Conservation (phyloP, 53 echinoderm and acorn worm species). For the Crossaster papposus region DNA sequence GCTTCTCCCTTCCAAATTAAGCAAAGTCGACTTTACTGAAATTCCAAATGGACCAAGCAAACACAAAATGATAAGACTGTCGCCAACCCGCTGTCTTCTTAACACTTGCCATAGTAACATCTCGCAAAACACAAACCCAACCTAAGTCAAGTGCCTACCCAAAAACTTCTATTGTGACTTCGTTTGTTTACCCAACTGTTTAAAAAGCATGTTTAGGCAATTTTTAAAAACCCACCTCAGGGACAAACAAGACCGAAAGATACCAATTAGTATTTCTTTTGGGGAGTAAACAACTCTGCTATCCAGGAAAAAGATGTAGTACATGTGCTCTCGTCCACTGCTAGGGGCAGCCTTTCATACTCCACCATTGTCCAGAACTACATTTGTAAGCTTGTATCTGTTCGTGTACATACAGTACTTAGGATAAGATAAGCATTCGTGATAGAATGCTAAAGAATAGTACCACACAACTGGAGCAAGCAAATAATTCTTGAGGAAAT, state of each 20-base stretch:
- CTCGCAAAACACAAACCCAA: background rate
- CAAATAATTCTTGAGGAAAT: conserved; percentile 26
- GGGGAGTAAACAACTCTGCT: background rate
- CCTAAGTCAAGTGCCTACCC: background rate
- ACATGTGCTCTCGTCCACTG: background rate
- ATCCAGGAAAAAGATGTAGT: conserved; percentile 2
- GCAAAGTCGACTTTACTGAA: background rate
- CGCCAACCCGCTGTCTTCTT: conserved; percentile 18
- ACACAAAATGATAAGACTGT: conserved; percentile 15
- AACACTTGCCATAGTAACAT: background rate
- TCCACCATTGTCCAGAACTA: background rate
- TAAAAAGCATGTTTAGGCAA: background rate
- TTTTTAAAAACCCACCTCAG: background rate
- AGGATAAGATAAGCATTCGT: background rate
- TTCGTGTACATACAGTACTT: background rate
- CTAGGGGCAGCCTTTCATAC: background rate
- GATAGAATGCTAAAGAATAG: background rate
- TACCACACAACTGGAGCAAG: conserved; percentile 33
- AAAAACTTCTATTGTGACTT: background rate
- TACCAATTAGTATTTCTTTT: background rate
- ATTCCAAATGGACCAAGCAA: background rate
- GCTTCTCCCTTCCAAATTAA: background rate
- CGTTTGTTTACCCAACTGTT: background rate
- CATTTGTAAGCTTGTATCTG: background rate
- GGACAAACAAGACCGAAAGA: background rate